These are phyloP conservation scores for Etheostoma perlongum DNA, from an alignment of 2,797 vertebrate species.

Conservation along the genomic window DNA sequence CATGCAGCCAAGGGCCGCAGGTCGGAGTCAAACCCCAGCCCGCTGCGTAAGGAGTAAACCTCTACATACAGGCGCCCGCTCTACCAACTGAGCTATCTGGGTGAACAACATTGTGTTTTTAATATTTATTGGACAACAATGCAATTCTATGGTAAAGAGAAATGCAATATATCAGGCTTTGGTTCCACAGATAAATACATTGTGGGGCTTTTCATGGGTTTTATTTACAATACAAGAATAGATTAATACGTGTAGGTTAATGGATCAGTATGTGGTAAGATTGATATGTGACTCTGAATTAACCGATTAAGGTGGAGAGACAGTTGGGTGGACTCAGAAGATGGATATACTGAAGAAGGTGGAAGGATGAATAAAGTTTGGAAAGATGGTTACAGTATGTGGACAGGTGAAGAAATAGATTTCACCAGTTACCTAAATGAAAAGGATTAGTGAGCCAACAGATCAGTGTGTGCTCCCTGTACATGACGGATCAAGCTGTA, in stretches of 20 bases:
- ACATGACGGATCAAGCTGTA: background rate
- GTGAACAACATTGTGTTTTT: background rate
- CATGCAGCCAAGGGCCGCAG: too few species aligned
- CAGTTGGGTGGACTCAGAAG: background rate
- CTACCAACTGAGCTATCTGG: too few species aligned
- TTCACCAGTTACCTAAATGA: background rate
- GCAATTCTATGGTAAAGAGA: background rate
- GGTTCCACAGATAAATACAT: background rate
- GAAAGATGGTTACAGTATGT: background rate
- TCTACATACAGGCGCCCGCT: too few species aligned
- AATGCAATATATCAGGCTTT: too few species aligned
- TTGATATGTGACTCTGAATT: background rate
- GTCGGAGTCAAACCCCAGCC: too few species aligned
- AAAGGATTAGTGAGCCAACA: background rate
- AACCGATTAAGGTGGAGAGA: background rate
- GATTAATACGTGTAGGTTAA: background rate
- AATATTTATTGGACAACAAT: background rate
- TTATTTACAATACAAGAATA: background rate
- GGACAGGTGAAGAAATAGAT: background rate
- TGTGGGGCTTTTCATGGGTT: background rate
- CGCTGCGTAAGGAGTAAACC: too few species aligned
- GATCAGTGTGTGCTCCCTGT: background rate
- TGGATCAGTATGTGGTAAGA: slow-evolving; percentile 4
- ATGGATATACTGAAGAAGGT: too few species aligned
- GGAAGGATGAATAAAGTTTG: background rate